Conservation (phyloP, 1,140 invertebrate species). For the Oscheius sp. region DNA sequence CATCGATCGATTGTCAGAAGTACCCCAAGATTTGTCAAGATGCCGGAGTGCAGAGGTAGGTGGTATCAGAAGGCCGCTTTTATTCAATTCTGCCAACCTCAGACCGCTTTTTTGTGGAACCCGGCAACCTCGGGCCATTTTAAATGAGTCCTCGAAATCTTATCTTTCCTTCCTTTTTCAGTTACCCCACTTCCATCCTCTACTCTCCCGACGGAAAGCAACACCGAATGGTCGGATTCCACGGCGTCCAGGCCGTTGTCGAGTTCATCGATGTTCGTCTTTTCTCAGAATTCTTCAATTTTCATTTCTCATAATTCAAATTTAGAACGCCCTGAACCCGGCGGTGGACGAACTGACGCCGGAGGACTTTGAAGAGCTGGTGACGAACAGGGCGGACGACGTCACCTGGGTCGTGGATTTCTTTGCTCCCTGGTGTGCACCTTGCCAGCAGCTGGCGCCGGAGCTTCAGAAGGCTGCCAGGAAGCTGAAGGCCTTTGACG, state of each 20-base stretch:
- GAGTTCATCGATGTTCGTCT: slow-evolving; percentile 73
- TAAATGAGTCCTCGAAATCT: no score
- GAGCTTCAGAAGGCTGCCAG: slow-evolving; percentile 53
- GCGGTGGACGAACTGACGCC: slow-evolving; percentile 68
- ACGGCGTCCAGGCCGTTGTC: slow-evolving; percentile 67
- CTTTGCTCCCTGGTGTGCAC: slow-evolving; percentile 72
- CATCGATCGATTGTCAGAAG: slow-evolving; percentile 67
- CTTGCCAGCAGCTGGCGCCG: slow-evolving; percentile 66
- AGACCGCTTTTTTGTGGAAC: no score
- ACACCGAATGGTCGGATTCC: slow-evolving; percentile 68
- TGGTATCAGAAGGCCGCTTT: no score
- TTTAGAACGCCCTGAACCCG: slow-evolving; percentile 65
- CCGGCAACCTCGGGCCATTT: not conserved
- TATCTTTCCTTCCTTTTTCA: no score
- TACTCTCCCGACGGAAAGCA: slow-evolving; percentile 68
- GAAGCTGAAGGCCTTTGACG: not conserved
- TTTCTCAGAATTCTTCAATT: not conserved
- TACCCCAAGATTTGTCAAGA: slow-evolving; percentile 63
- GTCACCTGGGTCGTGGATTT: slow-evolving; percentile 71
- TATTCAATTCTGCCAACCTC: no score
- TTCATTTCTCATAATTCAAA: not conserved
- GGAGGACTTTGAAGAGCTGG: slow-evolving; percentile 66
- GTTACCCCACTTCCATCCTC: slow-evolving; percentile 75
- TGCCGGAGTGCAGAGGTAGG: slow-evolving; percentile 50
- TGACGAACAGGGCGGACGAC: slow-evolving; percentile 64